phyloP scores from a whole-genome alignment of 2,113 vertebrate species.

The Proteles cristata region DNA sequence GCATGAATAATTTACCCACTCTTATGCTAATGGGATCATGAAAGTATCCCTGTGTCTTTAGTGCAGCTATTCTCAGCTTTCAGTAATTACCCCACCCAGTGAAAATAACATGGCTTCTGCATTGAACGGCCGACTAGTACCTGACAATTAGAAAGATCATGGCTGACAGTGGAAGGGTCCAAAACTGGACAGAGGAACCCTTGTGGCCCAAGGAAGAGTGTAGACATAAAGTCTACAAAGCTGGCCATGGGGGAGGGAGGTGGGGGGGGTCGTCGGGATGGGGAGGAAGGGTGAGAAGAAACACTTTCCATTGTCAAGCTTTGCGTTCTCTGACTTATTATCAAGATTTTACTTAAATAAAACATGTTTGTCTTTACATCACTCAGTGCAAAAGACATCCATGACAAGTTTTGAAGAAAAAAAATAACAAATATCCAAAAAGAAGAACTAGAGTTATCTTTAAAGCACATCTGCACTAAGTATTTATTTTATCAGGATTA shows the following conservation, averaged over 20 bases:
- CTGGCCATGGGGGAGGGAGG: background rate
- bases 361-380: constrained; percentile 43
- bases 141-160: constrained; percentile 86
- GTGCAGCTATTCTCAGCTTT: constrained; percentile 97
- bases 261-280: background rate
- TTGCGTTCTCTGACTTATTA: constrained; percentile 67
- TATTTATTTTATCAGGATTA: constrained; percentile 72
- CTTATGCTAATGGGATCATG: constrained; percentile 99
- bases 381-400: background rate
- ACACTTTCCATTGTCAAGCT: constrained; percentile 47
- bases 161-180: constrained; percentile 81
- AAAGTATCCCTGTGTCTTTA: constrained; percentile 97
- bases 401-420: background rate
- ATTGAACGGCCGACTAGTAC: constrained; percentile 84
- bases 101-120: constrained; percentile 92
- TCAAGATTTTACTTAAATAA: constrained; percentile 61
- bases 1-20: constrained; percentile 99
- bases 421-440: background rate
- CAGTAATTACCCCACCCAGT: constrained; percentile 96
- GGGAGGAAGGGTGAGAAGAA: background rate
- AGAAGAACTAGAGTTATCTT: constrained; percentile 13
- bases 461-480: constrained; percentile 20
- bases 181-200: constrained; percentile 73
- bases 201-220: constrained; percentile 57
- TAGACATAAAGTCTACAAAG: background rate